phyloP scores from a whole-genome alignment of 1,140 invertebrate species.

The Coelopa frigida region DNA sequence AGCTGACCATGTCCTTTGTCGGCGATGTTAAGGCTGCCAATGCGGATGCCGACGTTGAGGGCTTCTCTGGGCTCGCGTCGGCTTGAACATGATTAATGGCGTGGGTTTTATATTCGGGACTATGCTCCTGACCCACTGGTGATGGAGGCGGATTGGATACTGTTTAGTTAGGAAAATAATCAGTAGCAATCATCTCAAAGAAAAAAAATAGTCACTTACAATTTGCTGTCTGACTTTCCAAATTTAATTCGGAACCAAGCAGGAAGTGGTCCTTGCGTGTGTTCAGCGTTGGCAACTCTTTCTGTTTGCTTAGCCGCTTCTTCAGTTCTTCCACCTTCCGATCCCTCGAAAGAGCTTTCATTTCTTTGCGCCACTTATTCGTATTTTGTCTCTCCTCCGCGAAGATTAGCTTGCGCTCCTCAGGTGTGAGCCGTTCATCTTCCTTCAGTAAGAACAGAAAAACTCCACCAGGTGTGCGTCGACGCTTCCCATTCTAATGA shows the following conservation, averaged over 20 bases:
- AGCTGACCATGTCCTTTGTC: constrained; percentile 36
- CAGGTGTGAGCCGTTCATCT: constrained; percentile 59
- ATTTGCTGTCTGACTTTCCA: constrained; percentile 49
- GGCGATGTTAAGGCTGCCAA: constrained; percentile 22
- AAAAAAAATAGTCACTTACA: constrained; percentile 33
- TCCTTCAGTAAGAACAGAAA: constrained; percentile 74
- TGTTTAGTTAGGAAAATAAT: constrained; percentile 14
- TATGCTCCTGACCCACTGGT: constrained; percentile 65
- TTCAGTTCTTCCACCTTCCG: constrained; percentile 59
- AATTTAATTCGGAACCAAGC: constrained; percentile 47
- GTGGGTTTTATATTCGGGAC: constrained; percentile 54
- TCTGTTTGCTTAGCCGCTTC: constrained; percentile 44
- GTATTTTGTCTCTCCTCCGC: constrained; percentile 55
- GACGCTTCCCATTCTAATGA: constrained; percentile 64
- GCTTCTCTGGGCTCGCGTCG: constrained; percentile 25
- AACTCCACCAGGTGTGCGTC: constrained; percentile 75
- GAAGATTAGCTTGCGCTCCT: constrained; percentile 66
- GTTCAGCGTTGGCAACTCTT: constrained; percentile 53
- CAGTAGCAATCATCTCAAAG: neutral
- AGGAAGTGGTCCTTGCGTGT: constrained; percentile 47
- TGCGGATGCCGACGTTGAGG: constrained; percentile 32
- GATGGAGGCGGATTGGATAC: constrained; percentile 70
- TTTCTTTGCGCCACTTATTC: constrained; percentile 51
- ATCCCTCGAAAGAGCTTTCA: constrained; percentile 48
- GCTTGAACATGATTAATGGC: constrained; percentile 46